phyloP scores from a whole-genome alignment of 2,113 vertebrate genomes.

The Myiozetetes cayanensis region DNA sequence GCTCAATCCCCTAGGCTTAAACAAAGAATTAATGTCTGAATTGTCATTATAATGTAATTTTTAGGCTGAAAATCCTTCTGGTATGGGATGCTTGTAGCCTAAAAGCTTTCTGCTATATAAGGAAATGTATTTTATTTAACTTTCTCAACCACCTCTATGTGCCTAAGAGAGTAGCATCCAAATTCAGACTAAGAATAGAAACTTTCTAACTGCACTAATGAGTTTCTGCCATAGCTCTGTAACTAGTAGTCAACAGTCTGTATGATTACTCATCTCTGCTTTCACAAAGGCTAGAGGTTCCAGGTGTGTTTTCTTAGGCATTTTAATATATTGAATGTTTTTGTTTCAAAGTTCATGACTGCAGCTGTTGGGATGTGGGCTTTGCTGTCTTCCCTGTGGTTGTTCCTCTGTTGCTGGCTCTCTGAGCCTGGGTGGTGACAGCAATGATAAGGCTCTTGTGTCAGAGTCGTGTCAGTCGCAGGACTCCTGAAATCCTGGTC shows the following conservation, averaged over 20 bases:
- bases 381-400: background rate
- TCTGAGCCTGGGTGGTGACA: background rate
- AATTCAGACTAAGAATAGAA: conserved; percentile 21
- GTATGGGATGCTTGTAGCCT: background rate
- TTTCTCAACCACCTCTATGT: background rate
- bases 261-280: background rate
- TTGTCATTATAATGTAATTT: conserved; percentile 27
- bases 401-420: background rate
- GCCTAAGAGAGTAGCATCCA: background rate
- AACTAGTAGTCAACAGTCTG: background rate
- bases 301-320: background rate
- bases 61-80: conserved; percentile 21
- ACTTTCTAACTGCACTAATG: background rate
- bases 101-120: conserved; percentile 51
- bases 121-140: conserved; percentile 36
- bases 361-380: background rate
- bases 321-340: background rate
- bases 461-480: background rate
- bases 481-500: background rate
- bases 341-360: background rate
- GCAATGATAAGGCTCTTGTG: background rate
- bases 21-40: conserved; percentile 17
- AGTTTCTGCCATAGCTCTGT: background rate
- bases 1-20: background rate
- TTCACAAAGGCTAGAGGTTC: background rate